phyloP scores from a whole-genome alignment of 1,140 invertebrate genomes.

The Lordiphosa collinella region DNA sequence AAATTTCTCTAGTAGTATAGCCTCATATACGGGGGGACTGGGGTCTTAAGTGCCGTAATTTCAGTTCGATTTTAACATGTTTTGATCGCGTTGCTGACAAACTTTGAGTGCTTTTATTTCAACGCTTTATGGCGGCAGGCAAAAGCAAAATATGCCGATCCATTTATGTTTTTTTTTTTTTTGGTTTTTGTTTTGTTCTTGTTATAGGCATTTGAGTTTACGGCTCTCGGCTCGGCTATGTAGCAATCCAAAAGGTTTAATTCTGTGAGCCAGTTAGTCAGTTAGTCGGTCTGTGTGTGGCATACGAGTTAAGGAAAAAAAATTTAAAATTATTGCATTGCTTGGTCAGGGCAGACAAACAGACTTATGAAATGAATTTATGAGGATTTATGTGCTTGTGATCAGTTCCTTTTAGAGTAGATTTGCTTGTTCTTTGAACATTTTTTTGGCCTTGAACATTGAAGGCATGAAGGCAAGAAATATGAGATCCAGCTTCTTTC shows the following conservation, averaged over 20 bases:
- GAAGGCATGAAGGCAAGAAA: not conserved
- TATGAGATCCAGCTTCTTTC: no score
- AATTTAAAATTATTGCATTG: no score
- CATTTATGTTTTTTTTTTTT: constrained; percentile 39
- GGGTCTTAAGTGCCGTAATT: constrained; percentile 63
- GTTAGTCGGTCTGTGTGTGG: no score
- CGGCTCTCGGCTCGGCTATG: constrained; percentile 26
- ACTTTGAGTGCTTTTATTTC: constrained; percentile 75
- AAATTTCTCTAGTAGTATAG: constrained; percentile 52
- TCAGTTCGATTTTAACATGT: constrained; percentile 69
- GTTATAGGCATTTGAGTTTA: constrained; percentile 59
- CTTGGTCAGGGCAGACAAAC: no score
- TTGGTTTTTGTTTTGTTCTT: constrained; percentile 13
- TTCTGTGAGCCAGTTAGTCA: no score
- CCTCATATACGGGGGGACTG: constrained; percentile 12
- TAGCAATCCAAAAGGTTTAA: constrained; percentile 5
- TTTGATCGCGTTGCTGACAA: constrained; percentile 63
- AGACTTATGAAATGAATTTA: no score
- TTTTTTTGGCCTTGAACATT: constrained; percentile 3
- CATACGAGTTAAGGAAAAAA: no score
- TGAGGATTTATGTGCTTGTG: no score
- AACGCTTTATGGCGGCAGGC: constrained; percentile 57
- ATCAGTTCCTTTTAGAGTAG: no score
- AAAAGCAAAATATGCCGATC: constrained; percentile 68
- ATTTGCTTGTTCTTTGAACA: no score